Conservation (phyloP, 2,888 invertebrate genomes). For the Sphecodes monilicornis region DNA sequence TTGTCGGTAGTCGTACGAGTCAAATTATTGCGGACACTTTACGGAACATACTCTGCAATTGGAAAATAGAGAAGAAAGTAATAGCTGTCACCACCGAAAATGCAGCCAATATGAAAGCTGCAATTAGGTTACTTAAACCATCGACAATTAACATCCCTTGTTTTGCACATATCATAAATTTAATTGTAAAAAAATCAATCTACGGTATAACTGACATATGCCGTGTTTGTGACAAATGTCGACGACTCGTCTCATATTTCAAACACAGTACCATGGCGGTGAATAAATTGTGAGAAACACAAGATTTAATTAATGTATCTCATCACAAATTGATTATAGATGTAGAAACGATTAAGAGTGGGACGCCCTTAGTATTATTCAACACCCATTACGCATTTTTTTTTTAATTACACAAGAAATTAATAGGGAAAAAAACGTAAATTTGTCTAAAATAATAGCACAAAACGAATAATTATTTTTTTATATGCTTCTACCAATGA, state of each 20-base stretch:
- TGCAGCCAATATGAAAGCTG: too few species aligned
- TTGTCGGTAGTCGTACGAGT: not conserved
- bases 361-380: not conserved
- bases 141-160: too few species aligned
- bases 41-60: not conserved
- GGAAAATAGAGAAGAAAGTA: not conserved
- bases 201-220: too few species aligned
- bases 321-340: conserved; percentile 2
- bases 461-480: conserved; percentile 2
- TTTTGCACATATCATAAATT: too few species aligned
- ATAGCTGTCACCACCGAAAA: not conserved
- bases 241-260: too few species aligned
- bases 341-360: not conserved
- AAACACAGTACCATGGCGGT: too few species aligned
- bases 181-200: too few species aligned
- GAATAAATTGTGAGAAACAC: not conserved
- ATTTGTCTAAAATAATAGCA: conserved; percentile 15
- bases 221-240: too few species aligned
- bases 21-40: not conserved
- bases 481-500: too few species aligned
- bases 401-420: conserved; percentile 14
- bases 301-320: not conserved
- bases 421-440: conserved; percentile 14
- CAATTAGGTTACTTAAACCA: too few species aligned
- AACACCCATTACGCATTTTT: not conserved